These are phyloP conservation scores for Spondyliosoma cantharus DNA, from an alignment of 2,797 vertebrate species.

Conservation along the genomic window DNA sequence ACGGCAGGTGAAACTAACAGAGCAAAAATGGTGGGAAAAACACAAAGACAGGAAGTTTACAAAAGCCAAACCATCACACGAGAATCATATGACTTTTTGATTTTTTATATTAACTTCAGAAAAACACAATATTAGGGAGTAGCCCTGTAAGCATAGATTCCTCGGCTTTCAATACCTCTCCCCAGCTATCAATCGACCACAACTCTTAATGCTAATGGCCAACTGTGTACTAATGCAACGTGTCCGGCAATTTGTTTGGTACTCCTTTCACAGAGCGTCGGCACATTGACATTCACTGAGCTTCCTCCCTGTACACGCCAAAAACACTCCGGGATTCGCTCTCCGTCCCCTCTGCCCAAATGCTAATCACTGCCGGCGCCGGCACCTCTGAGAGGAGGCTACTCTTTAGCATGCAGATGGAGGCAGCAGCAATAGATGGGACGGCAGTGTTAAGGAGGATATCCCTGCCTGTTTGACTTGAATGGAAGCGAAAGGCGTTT, in stretches of 20 bases:
- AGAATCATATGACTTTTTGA: too few relatives aligned
- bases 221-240: constrained; percentile 69
- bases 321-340: constrained; percentile 72
- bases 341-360: constrained; percentile 69
- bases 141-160: constrained; percentile 1
- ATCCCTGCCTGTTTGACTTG: constrained; percentile 54
- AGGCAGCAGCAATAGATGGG: constrained; percentile 52
- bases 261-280: constrained; percentile 60
- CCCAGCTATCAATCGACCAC: constrained; percentile 32
- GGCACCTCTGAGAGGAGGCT: constrained; percentile 64
- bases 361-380: constrained; percentile 76
- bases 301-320: constrained; percentile 58
- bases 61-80: too few relatives aligned
- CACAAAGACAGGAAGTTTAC: too few relatives aligned
- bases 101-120: background rate
- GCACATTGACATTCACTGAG: constrained; percentile 71
- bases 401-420: constrained; percentile 80
- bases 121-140: background rate
- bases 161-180: constrained; percentile 16
- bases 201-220: constrained; percentile 57
- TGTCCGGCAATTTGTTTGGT: constrained; percentile 72
- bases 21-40: too few relatives aligned
- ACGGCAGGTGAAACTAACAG: too few relatives aligned
- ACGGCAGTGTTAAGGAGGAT: constrained; percentile 54
- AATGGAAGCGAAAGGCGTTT: constrained; percentile 55